Percentiles rank a stretch among this genome's conserved stretches.
phyloP scores from a whole-genome alignment of 1,140 invertebrate species.

The Agraylea sexmaculata region DNA sequence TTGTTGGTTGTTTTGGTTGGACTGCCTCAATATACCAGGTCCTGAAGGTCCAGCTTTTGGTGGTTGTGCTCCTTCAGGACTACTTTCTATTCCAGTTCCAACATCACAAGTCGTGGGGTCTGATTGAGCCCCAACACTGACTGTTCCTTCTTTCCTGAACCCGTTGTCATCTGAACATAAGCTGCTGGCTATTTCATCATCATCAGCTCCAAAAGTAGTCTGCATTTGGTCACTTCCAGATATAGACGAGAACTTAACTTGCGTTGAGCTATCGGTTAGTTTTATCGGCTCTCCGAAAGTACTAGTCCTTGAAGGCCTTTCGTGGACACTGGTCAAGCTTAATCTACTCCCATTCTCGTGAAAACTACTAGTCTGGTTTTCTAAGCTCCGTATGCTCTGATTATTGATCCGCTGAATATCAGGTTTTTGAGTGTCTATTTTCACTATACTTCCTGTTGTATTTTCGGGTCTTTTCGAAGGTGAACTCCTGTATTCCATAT shows the following conservation, averaged over 20 bases:
- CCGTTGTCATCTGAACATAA: slow-evolving; percentile 31
- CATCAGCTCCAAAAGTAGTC: slow-evolving; percentile 25
- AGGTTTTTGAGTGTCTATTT: slow-evolving; percentile 40
- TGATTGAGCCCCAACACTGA: slow-evolving; percentile 34
- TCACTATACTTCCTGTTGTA: slow-evolving; percentile 35
- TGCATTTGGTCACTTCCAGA: slow-evolving; percentile 19
- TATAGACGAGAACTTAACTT: slow-evolving; percentile 36
- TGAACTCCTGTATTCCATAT: slow-evolving; percentile 51
- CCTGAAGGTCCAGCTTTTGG: slow-evolving; percentile 44
- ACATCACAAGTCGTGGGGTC: slow-evolving; percentile 28
- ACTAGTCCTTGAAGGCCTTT: slow-evolving; percentile 31
- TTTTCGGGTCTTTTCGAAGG: slow-evolving; percentile 43
- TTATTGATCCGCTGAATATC: slow-evolving; percentile 32
- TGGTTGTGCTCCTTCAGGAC: slow-evolving; percentile 57
- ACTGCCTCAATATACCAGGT: slow-evolving; percentile 49
- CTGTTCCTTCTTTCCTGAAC: slow-evolving; percentile 38
- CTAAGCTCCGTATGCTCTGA: slow-evolving; percentile 29
- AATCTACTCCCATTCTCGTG: slow-evolving; percentile 23
- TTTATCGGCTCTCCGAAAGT: slow-evolving; percentile 33
- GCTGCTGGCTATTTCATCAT: slow-evolving; percentile 31
- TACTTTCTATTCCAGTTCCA: slow-evolving; percentile 36
- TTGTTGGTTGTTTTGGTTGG: slow-evolving; percentile 40
- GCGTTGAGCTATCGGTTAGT: slow-evolving; percentile 36
- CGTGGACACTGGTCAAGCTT: slow-evolving; percentile 38
- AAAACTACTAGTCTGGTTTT: slow-evolving; percentile 21